These are phyloP conservation scores for Cepphus grylle DNA, from an alignment of 2,113 vertebrate species.

Conservation along the genomic window DNA sequence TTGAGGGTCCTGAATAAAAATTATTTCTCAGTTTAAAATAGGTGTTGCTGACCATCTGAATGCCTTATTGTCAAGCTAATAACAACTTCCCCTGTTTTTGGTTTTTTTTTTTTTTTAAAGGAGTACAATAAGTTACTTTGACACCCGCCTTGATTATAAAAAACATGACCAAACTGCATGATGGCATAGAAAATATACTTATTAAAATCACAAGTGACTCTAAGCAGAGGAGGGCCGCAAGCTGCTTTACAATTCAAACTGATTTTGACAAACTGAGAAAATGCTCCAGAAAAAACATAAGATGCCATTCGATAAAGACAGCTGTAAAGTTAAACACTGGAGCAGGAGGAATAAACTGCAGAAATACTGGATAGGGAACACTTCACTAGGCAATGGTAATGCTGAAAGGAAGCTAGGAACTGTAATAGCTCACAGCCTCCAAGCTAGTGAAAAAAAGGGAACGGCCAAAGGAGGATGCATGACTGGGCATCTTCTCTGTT, in stretches of 20 bases:
- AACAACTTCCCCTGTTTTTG: background rate
- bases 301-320: background rate
- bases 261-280: background rate
- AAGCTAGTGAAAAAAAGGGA: background rate
- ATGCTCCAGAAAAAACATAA: background rate
- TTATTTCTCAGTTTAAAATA: background rate
- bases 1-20: background rate
- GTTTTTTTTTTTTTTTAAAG: background rate
- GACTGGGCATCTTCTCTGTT: background rate
- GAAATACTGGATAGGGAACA: background rate
- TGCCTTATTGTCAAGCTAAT: background rate
- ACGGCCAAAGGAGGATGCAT: background rate
- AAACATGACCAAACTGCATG: background rate
- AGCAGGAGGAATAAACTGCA: background rate
- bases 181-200: background rate
- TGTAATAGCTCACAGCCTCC: background rate
- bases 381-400: background rate
- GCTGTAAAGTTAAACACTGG: background rate
- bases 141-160: background rate
- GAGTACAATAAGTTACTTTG: background rate
- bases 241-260: background rate
- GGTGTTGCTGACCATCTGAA: background rate
- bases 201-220: background rate
- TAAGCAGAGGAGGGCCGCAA: background rate
- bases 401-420: background rate